phyloP scores from a whole-genome alignment of 2,113 vertebrate species.

The Myodes glareolus region DNA sequence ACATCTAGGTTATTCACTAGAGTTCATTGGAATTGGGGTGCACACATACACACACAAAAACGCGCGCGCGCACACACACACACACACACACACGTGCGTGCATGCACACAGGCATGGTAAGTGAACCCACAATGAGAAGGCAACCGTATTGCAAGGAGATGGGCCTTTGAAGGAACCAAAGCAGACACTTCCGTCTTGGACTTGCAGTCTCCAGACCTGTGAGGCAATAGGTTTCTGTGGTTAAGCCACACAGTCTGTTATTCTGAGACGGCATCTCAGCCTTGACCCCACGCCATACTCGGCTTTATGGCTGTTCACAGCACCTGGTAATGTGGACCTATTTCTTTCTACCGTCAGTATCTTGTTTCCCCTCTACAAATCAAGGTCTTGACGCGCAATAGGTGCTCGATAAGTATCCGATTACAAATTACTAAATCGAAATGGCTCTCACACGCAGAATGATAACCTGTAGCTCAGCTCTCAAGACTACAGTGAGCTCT shows the following conservation, averaged over 20 bases:
- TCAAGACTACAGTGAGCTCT: background rate
- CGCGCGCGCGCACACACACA: background rate
- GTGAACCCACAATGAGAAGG: background rate
- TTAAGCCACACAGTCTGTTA: background rate
- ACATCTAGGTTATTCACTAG: background rate
- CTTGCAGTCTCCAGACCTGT: background rate
- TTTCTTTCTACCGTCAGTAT: background rate
- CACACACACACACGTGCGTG: background rate
- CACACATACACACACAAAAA: background rate
- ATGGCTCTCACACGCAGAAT: background rate
- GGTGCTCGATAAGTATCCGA: conserved; percentile 31
- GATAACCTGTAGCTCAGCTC: background rate
- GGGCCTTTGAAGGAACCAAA: background rate
- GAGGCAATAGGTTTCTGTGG: background rate
- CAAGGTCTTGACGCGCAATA: background rate
- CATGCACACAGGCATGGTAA: background rate
- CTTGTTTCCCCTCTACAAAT: too few species aligned
- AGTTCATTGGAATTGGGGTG: background rate
- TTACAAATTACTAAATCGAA: conserved; percentile 32
- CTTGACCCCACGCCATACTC: rapidly evolving
- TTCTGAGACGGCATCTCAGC: background rate
- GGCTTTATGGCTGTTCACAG: background rate
- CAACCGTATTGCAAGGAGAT: background rate
- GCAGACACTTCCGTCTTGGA: background rate
- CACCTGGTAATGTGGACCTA: too few species aligned